Percentiles rank a stretch among this genome's conserved stretches.
Conservation (phyloP, 2,797 vertebrate species). For the Chelmon rostratus region DNA sequence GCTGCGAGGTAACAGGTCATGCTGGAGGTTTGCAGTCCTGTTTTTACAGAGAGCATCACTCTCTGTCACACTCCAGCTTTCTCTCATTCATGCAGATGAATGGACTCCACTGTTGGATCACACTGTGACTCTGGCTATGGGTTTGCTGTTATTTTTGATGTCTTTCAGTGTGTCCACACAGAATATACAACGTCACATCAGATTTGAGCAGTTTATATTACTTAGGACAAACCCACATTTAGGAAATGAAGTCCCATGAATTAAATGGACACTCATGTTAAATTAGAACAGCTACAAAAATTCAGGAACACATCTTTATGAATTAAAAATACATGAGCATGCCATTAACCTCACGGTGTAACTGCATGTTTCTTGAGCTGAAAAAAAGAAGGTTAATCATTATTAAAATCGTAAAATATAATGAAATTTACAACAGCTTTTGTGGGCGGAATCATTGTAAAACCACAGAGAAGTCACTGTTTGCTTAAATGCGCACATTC, state of each 20-base stretch:
- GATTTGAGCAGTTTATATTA: neutral
- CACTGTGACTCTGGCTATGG: neutral
- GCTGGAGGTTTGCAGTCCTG: neutral
- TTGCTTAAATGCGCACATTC: neutral
- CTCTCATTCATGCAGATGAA: conserved; percentile 6
- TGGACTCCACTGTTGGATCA: neutral
- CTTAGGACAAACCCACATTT: neutral
- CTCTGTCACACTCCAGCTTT: neutral
- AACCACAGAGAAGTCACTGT: neutral
- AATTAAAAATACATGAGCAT: conserved; percentile 3
- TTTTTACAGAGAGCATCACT: neutral
- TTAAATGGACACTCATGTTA: neutral
- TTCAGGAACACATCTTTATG: neutral
- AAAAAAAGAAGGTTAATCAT: conserved; percentile 1
- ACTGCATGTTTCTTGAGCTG: neutral
- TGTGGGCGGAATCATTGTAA: neutral
- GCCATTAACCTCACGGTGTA: conserved; percentile 4
- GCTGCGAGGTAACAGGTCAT: neutral
- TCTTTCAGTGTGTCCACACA: neutral
- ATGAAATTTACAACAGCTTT: neutral
- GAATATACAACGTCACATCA: neutral
- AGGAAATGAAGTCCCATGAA: neutral
- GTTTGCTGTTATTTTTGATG: neutral
- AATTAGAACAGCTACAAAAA: neutral
- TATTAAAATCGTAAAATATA: neutral